phyloP scores from a whole-genome alignment of 2,888 invertebrate genomes.

The Bruchidius siliquastri region DNA sequence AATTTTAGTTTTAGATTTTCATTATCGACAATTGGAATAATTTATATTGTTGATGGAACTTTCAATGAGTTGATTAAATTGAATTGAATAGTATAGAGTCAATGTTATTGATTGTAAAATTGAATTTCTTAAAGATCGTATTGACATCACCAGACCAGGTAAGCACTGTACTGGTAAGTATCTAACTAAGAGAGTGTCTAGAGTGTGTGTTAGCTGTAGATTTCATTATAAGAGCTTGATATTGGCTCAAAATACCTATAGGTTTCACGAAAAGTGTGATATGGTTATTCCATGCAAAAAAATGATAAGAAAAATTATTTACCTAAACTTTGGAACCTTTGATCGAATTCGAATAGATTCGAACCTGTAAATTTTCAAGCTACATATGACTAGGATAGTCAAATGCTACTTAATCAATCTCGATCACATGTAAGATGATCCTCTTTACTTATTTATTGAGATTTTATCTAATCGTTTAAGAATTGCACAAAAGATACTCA shows the following conservation, averaged over 20 bases:
- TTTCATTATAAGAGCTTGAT: not conserved
- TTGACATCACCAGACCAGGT: conserved; percentile 35
- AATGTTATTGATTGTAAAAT: conserved; percentile 1
- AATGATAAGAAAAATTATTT: too few relatives aligned
- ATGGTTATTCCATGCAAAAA: too few relatives aligned
- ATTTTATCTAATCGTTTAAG: too few relatives aligned
- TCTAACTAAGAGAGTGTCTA: not conserved
- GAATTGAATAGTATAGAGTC: not conserved
- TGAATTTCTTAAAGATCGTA: conserved; percentile 31
- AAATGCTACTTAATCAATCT: too few relatives aligned
- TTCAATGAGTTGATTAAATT: not conserved
- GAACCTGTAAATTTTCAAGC: too few relatives aligned
- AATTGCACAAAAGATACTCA: too few relatives aligned
- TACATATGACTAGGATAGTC: too few relatives aligned
- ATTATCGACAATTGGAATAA: not conserved
- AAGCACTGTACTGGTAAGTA: conserved; percentile 34
- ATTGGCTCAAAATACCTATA: not conserved
- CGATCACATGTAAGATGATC: too few relatives aligned
- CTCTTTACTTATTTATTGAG: too few relatives aligned
- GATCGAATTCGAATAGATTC: too few relatives aligned
- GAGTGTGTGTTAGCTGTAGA: not conserved
- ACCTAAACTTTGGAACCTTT: too few relatives aligned
- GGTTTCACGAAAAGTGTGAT: too few relatives aligned
- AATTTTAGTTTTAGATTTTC: conserved; percentile 1
- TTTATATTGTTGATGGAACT: not conserved